These are phyloP conservation scores for Drosophila lini DNA, from an alignment of 1,140 invertebrate species.

Conservation along the genomic window DNA sequence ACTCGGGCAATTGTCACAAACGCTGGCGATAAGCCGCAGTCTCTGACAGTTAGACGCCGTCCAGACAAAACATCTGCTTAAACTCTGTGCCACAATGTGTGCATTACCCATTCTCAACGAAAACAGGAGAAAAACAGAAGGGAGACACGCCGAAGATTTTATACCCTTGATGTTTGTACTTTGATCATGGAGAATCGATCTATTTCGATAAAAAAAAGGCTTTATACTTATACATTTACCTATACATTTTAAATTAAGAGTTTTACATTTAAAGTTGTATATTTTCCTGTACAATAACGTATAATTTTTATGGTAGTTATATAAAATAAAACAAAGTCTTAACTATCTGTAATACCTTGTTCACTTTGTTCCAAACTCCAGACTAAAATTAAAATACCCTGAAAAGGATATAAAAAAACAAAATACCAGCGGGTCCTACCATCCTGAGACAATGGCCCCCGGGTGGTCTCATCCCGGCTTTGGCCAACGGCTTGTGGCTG, in stretches of 20 bases:
- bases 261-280: too few species aligned
- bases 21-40: slow-evolving; percentile 57
- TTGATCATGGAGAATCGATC: rapidly evolving
- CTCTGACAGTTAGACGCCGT: slow-evolving; percentile 54
- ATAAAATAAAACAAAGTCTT: too few species aligned
- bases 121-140: neutral
- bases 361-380: neutral
- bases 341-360: too few species aligned
- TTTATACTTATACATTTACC: too few species aligned
- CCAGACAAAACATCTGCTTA: slow-evolving; percentile 61
- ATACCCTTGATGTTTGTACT: neutral
- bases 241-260: too few species aligned
- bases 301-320: too few species aligned
- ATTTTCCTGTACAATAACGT: too few species aligned
- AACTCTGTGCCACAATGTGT: slow-evolving; percentile 64
- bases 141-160: neutral
- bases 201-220: neutral
- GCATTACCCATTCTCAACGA: slow-evolving; percentile 26
- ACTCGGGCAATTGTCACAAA: slow-evolving; percentile 48
- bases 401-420: neutral
- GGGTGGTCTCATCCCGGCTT: slow-evolving; percentile 26
- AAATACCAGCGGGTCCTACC: slow-evolving; percentile 11
- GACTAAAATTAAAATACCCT: neutral
- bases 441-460: slow-evolving; percentile 60
- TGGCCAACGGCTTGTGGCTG: slow-evolving; percentile 61